Evolutionary conservation across 2,888 invertebrate genomes (phyloP), one percentile per base, ranked within the genome.

Genomic region (Chrysodeixis includens): DNA sequence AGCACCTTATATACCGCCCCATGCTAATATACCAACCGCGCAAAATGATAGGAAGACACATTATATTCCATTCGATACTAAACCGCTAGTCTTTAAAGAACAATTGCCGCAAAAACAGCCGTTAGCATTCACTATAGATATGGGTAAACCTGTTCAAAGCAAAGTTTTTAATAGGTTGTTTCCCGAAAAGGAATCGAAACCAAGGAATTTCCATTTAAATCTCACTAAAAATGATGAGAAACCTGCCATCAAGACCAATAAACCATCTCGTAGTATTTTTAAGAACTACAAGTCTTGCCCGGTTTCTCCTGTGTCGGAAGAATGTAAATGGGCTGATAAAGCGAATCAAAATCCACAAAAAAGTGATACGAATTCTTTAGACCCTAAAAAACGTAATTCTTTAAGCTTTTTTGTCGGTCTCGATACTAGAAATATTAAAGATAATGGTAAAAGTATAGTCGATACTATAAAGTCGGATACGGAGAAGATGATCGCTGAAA

Each of bases 291-390:
- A 97, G 82, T 97, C 97, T 5, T 96, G 98, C 76, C 98, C 98
- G 0, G 97, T 98, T 0, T 97, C 97, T 0, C 98, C 98, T 0
- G 97, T 98, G 0, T 97, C 97, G 60, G 98, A 98, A 84, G 97
- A 98, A 84, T 95, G 97, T 44, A 97, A 97, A 85, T 96, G 96
- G 96, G 92, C 94, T 1, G 95, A 95, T 66, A 93, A 94, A 82
- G 91, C 76, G 6, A 87, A 77, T 62, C 83, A 88, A 51, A 85
- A 81, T 1, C 71, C 66, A 12, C 78, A 83, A 26, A 87, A 82
- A 62, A 72, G 71, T 18, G 90, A 76, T 79, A 91, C 93, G 0
- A 95, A 93, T 69, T 92, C 94, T 2, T 87, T 90, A 46, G 95
- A 90, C 85, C 92, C 90, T 59, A 96, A 88, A 76, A 96, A 96